Evolutionary conservation across 1,140 invertebrate species (phyloP), one percentile per base, ranked within the genome.

Genomic region (Drosophila mauritiana): DNA sequence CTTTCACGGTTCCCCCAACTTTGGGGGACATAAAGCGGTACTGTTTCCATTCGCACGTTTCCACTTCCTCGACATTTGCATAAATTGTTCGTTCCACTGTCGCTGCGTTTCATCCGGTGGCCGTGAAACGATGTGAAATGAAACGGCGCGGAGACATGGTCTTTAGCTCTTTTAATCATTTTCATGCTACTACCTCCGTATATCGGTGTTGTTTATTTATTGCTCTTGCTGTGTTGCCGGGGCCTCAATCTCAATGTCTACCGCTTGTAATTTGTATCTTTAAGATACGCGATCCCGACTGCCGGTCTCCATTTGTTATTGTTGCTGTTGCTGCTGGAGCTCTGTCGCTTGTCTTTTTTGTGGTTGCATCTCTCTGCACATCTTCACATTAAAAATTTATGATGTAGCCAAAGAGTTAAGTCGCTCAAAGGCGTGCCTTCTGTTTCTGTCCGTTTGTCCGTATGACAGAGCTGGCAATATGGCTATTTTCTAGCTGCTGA

Each of bases 121-220:
- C 83, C 83, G 78, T 88, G 83, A 88, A 81, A 53, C 74, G 39
- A 34, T 20, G 15, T 51, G 48, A 34, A 65, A 65, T 20, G 51
- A 46, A 70, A 49, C 51, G 27, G 10, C 20, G 22, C 20, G 63
- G 67, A 70, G 72, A 80, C 81, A 85, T 84, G 81, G 77, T 88
- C 84, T 89, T 89, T 84, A 89, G 83, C 76, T 89, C 84, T 89
- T 88, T 88, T 84, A 89, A 89, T 88, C 83, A 86, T 86, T 88
- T 88, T 89, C 70, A 86, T 86, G 82, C 82, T 86, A 78, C 82
- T 86, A 78, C 82, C 63, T 63, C 56, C 59, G 73, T 67, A 56
- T 68, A 42, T 61, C 72, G 74, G 80, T 70, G 64, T 49, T 85
- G 73, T 84, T 84, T 84, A 84, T 84, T 84, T 85, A 86, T 85